These are phyloP conservation scores for Galeruca laticollis DNA, from an alignment of 2,888 invertebrate species.

Conservation along the genomic window DNA sequence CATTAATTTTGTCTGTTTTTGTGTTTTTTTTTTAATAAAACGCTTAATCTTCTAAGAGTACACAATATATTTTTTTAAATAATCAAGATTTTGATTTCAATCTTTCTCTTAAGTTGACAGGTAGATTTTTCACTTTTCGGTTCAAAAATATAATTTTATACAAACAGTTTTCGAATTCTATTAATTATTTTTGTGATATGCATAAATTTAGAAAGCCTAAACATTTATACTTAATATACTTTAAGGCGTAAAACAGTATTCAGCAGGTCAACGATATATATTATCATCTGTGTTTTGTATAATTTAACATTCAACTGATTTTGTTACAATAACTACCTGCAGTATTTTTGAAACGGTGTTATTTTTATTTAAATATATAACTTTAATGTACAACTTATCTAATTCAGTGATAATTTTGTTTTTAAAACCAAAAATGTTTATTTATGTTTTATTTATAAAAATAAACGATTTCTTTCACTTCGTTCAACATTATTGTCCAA, in stretches of 20 bases:
- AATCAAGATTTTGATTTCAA: no score
- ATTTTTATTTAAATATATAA: conserved; percentile 40
- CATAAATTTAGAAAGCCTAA: background rate
- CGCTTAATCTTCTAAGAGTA: no score
- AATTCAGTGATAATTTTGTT: conserved; percentile 49
- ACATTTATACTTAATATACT: background rate
- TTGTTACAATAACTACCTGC: conserved; percentile 34
- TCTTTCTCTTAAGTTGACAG: no score
- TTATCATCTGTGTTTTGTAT: conserved; percentile 8
- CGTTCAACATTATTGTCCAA: background rate
- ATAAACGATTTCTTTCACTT: conserved; percentile 32
- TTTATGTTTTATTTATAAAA: conserved; percentile 55
- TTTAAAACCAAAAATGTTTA: conserved; percentile 58
- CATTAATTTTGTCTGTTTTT: no score
- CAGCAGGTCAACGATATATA: conserved; percentile 1
- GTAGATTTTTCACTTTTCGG: no score
- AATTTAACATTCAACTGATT: conserved; percentile 11
- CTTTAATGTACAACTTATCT: conserved; percentile 50
- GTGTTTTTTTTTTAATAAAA: no score
- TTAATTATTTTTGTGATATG: background rate
- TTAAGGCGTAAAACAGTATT: conserved; percentile 12
- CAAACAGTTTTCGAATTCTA: no score
- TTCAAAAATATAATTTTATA: no score
- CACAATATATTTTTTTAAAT: no score
- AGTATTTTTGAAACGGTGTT: conserved; percentile 43